Conservation (phyloP, 2,797 vertebrate species). For the Garrulus glandarius region DNA sequence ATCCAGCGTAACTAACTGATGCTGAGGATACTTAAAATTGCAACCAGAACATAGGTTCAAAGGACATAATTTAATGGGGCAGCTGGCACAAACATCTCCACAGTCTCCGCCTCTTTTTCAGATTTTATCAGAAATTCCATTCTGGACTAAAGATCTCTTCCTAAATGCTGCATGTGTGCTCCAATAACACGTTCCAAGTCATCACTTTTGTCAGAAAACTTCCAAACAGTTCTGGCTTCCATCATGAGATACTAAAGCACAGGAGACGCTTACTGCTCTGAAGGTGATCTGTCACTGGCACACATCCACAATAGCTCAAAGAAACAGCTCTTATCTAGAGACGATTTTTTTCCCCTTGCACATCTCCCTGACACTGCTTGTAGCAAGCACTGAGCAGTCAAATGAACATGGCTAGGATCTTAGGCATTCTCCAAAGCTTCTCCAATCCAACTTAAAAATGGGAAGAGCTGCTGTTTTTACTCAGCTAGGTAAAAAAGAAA, state of each 20-base stretch:
- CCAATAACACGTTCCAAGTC: not conserved
- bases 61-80: not conserved
- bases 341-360: fast-evolving
- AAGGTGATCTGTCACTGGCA: not conserved
- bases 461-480: not conserved
- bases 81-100: not conserved
- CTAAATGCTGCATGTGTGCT: not conserved
- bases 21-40: not conserved
- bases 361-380: not conserved
- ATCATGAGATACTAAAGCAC: not conserved
- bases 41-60: not conserved
- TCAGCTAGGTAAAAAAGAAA: not conserved
- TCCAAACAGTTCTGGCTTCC: not conserved
- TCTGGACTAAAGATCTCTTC: not conserved
- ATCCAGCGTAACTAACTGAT: not conserved
- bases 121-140: not conserved
- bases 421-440: not conserved
- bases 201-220: not conserved
- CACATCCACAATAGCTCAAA: not conserved
- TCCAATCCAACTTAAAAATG: not conserved
- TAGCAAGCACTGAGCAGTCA: not conserved
- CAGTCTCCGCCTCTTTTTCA: not conserved
- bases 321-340: not conserved
- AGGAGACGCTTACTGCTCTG: not conserved
- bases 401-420: not conserved